These are phyloP conservation scores for Proteles cristata DNA, from an alignment of 2,113 vertebrate species.

Conservation along the genomic window DNA sequence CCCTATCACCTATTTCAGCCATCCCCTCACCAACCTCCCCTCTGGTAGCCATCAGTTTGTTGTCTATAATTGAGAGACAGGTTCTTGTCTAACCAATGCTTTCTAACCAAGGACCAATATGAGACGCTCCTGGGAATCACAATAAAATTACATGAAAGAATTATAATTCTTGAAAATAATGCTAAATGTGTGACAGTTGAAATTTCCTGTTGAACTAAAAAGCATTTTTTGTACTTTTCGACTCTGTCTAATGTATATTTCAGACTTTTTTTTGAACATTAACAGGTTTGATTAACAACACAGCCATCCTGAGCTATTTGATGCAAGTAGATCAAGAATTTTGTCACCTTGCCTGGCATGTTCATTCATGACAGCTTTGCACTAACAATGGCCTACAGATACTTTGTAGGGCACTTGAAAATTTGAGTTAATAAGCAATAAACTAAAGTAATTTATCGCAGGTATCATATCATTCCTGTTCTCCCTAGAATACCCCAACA, in stretches of 20 bases:
- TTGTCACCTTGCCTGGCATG: neutral
- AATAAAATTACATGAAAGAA: neutral
- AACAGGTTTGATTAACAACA: neutral
- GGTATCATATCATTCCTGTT: constrained; percentile 45
- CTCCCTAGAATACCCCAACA: constrained; percentile 67
- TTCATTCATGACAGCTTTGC: constrained; percentile 49
- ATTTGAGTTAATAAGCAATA: constrained; percentile 77
- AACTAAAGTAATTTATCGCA: constrained; percentile 72
- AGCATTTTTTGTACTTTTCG: neutral
- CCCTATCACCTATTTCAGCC: neutral
- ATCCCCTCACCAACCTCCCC: neutral
- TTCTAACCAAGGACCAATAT: neutral
- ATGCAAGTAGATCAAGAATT: neutral
- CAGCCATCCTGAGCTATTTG: neutral
- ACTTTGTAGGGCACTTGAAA: constrained; percentile 70
- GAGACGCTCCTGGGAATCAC: neutral
- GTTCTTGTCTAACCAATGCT: neutral
- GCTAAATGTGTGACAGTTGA: neutral
- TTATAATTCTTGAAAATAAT: neutral
- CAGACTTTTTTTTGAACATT: neutral
- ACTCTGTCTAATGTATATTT: neutral
- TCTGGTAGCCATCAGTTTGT: neutral
- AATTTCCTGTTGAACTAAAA: neutral
- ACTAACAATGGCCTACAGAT: constrained; percentile 60
- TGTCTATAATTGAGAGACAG: neutral